phyloP scores from a whole-genome alignment of 2,888 invertebrate genomes.

The Tanypteryx hageni region DNA sequence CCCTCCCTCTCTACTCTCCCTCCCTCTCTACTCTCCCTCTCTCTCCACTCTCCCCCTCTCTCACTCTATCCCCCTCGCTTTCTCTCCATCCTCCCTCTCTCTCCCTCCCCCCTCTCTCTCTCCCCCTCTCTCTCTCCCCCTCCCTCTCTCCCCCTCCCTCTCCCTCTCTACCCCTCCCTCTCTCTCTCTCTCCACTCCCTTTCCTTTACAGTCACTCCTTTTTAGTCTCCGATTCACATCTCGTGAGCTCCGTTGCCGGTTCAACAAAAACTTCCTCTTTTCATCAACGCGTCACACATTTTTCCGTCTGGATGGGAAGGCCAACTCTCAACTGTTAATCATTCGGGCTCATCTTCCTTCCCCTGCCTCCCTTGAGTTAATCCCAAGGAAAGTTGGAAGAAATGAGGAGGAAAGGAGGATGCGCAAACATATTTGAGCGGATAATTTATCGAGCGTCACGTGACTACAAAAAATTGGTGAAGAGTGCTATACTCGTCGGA shows the following conservation, averaged over 20 bases:
- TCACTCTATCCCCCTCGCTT: not conserved
- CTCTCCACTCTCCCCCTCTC: not conserved
- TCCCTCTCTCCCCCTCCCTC: no score
- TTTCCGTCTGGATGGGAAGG: no score
- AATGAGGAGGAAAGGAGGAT: no score
- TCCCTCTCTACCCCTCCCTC: not conserved
- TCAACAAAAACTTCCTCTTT: not conserved
- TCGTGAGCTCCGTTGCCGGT: not conserved
- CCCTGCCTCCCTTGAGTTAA: not conserved
- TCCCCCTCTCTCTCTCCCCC: not conserved
- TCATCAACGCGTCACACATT: no score
- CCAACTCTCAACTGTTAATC: no score
- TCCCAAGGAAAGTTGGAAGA: no score
- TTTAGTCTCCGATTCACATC: not conserved
- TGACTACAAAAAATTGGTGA: no score
- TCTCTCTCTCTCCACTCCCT: not conserved
- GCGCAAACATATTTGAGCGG: no score
- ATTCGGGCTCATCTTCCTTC: not conserved
- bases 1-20: not conserved
- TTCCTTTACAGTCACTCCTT: not conserved
- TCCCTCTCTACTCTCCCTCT: not conserved
- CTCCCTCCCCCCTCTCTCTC: not conserved
- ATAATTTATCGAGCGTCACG: no score
- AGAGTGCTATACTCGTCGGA: no score
- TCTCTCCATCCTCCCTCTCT: no score